A percentile compares a stretch with the other conserved stretches of the same genome.
These are phyloP conservation scores for Apamea crenata DNA, from an alignment of 2,888 invertebrate species.

Conservation along the genomic window DNA sequence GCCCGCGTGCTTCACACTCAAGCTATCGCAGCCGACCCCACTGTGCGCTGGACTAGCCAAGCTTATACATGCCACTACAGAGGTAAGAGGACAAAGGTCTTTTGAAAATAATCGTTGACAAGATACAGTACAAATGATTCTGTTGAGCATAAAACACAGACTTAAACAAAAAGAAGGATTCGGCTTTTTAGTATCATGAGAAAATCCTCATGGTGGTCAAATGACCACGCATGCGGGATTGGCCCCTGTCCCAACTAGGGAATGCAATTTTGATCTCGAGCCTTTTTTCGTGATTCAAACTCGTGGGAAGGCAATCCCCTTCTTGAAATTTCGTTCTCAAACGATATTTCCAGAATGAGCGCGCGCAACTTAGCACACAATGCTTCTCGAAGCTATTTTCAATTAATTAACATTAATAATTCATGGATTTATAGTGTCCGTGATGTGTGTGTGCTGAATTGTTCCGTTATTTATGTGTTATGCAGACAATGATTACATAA, in stretches of 20 bases:
- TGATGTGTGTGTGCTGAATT: too few relatives aligned
- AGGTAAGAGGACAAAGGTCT: slow-evolving; percentile 71
- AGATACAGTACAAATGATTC: neutral
- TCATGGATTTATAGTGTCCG: too few relatives aligned
- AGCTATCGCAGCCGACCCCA: slow-evolving; percentile 96
- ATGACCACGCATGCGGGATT: neutral
- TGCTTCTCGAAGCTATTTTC: neutral
- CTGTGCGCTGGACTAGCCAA: slow-evolving; percentile 94
- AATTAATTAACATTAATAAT: too few relatives aligned
- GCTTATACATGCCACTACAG: slow-evolving; percentile 86
- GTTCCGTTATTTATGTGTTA: too few relatives aligned
- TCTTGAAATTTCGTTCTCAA: too few relatives aligned
- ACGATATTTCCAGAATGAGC: too few relatives aligned
- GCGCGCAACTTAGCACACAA: neutral
- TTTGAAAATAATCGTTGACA: neutral
- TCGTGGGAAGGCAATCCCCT: neutral
- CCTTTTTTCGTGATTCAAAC: neutral
- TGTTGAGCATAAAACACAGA: neutral
- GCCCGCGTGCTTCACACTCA: slow-evolving; percentile 96
- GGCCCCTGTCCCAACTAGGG: neutral
- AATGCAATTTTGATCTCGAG: neutral
- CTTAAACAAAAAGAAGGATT: neutral
- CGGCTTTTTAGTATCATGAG: neutral
- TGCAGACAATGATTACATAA: too few relatives aligned
- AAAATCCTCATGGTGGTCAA: too few relatives aligned